phyloP scores from a whole-genome alignment of 1,140 invertebrate species.

The Pseudomyrmex cubaensis region DNA sequence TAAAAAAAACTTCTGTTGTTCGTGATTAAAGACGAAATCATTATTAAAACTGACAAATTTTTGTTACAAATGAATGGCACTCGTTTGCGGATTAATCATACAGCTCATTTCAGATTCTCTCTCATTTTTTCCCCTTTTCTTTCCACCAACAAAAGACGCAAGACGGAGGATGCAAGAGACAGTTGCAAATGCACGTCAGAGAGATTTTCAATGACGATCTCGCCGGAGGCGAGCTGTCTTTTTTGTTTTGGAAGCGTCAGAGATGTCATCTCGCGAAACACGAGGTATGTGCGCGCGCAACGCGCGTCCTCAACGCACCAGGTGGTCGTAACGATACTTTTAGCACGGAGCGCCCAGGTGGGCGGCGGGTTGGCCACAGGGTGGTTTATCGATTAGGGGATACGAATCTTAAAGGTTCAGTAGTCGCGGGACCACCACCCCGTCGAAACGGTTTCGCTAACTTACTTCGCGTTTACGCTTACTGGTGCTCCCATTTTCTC shows the following conservation, averaged over 20 bases:
- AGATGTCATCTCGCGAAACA: conserved; percentile 14
- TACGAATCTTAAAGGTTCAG: conserved; percentile 79
- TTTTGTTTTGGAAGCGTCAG: conserved; percentile 40
- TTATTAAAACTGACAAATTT: no score
- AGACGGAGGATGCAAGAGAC: no score
- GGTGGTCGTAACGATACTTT: conserved; percentile 70
- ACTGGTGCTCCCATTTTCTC: conserved; percentile 43
- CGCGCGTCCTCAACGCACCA: conserved; percentile 22
- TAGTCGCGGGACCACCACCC: conserved; percentile 83
- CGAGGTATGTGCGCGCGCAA: conserved; percentile 8
- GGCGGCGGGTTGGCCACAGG: conserved; percentile 74
- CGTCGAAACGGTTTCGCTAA: conserved; percentile 71
- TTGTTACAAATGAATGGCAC: no score
- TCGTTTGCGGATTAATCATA: no score
- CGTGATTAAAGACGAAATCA: no score
- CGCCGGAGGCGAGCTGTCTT: neutral
- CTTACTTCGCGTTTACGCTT: conserved; percentile 28
- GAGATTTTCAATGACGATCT: neutral
- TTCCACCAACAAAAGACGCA: no score
- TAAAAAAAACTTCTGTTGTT: no score
- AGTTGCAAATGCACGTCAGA: no score
- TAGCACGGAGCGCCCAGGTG: conserved; percentile 67
- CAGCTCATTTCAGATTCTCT: no score
- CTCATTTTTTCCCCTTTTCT: no score
- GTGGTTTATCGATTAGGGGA: conserved; percentile 81